A percentile compares a stretch with the other conserved stretches of the same genome.
phyloP scores from a whole-genome alignment of 2,797 vertebrate genomes.

The Anguilla pacifica region DNA sequence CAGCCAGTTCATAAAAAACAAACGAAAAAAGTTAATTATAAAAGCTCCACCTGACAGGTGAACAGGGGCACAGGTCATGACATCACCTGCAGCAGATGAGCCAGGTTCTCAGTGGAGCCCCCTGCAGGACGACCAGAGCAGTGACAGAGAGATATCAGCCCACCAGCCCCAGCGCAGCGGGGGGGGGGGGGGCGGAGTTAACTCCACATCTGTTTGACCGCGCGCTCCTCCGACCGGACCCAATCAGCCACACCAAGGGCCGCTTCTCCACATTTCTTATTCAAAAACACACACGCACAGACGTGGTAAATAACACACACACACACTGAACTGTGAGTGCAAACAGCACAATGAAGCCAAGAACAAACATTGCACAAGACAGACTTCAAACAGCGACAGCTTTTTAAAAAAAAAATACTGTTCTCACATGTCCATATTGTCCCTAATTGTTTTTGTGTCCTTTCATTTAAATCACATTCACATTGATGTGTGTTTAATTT shows the following conservation, averaged over 20 bases:
- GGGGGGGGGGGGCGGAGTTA: background rate
- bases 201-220: background rate
- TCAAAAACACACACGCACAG: background rate
- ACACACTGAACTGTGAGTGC: background rate
- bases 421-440: background rate
- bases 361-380: constrained; percentile 15
- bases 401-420: background rate
- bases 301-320: constrained; percentile 10
- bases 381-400: background rate
- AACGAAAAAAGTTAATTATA: background rate
- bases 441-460: background rate
- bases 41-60: background rate
- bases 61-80: background rate
- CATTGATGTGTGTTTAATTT: background rate
- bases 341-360: background rate
- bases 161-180: background rate
- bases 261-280: constrained; percentile 17
- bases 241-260: background rate
- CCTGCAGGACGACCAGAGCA: background rate
- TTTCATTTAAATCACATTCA: background rate
- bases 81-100: background rate
- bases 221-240: background rate
- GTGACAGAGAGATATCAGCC: background rate
- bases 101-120: background rate
- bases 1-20: background rate